phyloP scores from a whole-genome alignment of 2,797 vertebrate genomes.

The Neostethus bicornis region DNA sequence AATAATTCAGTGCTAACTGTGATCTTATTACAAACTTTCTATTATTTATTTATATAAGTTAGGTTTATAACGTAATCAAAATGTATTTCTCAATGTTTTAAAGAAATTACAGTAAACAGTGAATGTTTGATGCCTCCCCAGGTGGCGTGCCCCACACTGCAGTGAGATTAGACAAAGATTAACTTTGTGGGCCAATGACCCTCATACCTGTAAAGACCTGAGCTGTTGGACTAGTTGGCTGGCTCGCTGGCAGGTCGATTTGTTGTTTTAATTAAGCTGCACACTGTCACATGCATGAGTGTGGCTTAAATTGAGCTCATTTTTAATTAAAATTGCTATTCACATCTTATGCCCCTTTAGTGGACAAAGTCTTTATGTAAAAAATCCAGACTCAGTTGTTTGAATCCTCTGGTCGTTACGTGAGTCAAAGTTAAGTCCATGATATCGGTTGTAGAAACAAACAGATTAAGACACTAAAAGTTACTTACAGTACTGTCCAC shows the following conservation, averaged over 20 bases:
- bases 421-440: conserved; percentile 54
- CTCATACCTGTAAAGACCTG: conserved; percentile 77
- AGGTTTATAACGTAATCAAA: conserved; percentile 44
- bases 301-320: neutral
- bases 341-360: neutral
- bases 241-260: conserved; percentile 41
- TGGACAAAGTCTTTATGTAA: neutral
- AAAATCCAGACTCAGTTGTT: neutral
- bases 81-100: conserved; percentile 18
- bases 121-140: conserved; percentile 52
- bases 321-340: neutral
- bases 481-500: conserved; percentile 42
- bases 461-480: conserved; percentile 46
- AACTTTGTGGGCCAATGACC: conserved; percentile 85
- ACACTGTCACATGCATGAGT: conserved; percentile 24
- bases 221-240: conserved; percentile 55
- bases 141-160: conserved; percentile 75
- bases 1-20: conserved; percentile 56
- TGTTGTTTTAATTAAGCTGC: conserved; percentile 39
- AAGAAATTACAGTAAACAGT: conserved; percentile 7
- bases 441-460: conserved; percentile 48
- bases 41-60: conserved; percentile 59
- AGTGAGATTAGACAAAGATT: conserved; percentile 86
- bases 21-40: conserved; percentile 55
- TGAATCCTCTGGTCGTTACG: conserved; percentile 40